Evolutionary conservation across 2,113 vertebrate species (phyloP).

Genomic region (Bambusicola thoracicus): DNA sequence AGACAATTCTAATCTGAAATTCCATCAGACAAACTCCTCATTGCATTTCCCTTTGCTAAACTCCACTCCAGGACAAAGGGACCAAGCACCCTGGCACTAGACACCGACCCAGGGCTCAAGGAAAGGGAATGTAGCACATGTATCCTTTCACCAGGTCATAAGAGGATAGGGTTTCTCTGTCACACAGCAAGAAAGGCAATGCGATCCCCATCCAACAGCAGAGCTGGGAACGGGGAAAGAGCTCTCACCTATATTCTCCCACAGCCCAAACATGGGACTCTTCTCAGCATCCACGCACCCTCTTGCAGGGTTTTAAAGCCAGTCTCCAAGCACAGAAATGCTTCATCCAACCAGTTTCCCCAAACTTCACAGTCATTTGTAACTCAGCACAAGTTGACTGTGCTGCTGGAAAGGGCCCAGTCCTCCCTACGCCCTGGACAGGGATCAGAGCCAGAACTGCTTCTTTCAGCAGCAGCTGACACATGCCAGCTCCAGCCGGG

Average conservation of each 20-base stretch:
- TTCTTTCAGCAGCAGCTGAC: slow-evolving; percentile 28
- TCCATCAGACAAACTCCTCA: background rate
- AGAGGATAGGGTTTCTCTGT: background rate
- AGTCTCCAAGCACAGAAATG: background rate
- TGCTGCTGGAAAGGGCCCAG: background rate
- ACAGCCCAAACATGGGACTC: background rate
- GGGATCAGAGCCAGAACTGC: background rate
- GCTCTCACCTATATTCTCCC: background rate
- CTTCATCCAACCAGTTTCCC: background rate
- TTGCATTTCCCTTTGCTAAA: background rate
- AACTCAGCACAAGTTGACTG: background rate
- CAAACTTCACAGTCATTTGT: background rate
- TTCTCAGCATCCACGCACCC: background rate
- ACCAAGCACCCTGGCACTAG: background rate
- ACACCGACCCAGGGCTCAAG: background rate
- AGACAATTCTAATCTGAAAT: background rate
- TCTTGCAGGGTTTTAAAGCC: background rate
- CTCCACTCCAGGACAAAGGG: background rate
- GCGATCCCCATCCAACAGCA: background rate
- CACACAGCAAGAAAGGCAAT: background rate
- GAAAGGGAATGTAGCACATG: background rate
- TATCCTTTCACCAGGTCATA: background rate
- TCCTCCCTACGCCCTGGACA: background rate
- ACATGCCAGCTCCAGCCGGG: background rate
- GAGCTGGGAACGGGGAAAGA: background rate